Evolutionary conservation across 2,113 vertebrate genomes (phyloP).

Genomic region (Tauraco erythrolophus): DNA sequence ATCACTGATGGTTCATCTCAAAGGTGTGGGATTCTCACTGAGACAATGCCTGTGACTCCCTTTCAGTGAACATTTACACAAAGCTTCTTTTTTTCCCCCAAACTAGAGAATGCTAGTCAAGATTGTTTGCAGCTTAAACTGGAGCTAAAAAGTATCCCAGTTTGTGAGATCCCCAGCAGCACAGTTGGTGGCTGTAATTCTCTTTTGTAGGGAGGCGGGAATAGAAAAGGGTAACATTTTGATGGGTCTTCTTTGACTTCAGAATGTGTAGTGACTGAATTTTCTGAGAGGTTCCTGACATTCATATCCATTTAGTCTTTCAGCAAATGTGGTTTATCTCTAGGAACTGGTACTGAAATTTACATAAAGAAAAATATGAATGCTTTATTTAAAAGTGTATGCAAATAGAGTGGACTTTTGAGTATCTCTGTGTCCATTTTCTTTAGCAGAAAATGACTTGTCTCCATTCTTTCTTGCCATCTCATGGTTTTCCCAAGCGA

Average conservation of each 20-base stretch:
- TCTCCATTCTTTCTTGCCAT: neutral
- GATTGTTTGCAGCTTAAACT: neutral
- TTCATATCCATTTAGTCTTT: neutral
- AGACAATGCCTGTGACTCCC: neutral
- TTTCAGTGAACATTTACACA: neutral
- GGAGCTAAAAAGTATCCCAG: neutral
- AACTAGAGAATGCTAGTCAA: neutral
- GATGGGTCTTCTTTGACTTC: neutral
- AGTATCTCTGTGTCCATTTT: neutral
- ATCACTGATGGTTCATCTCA: neutral
- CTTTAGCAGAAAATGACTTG: neutral
- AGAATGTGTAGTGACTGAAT: neutral
- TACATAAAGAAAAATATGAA: neutral
- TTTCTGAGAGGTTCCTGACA: neutral
- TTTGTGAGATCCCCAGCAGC: neutral
- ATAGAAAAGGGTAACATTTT: neutral
- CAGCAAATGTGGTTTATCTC: neutral
- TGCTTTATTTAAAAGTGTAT: neutral
- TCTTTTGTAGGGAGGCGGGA: neutral
- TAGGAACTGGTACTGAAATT: neutral
- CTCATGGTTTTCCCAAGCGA: neutral
- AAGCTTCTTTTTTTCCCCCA: fast-evolving
- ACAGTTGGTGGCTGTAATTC: neutral
- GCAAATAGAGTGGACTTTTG: neutral
- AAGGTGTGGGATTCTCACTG: neutral